phyloP scores from a whole-genome alignment of 2,888 invertebrate species.

The Euspilapteryx auroguttella region DNA sequence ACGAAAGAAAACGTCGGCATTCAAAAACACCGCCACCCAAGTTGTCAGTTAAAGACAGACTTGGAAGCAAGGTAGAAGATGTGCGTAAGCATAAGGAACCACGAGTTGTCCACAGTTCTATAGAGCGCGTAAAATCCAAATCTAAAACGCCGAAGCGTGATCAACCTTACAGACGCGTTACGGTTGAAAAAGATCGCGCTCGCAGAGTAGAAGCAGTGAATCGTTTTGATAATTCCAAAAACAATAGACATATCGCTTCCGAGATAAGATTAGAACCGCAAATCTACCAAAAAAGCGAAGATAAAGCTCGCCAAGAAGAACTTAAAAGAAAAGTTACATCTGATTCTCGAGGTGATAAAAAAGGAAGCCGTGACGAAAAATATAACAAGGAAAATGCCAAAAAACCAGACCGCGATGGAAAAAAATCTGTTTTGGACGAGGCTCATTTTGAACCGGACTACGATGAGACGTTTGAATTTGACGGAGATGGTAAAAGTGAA shows the following conservation, averaged over 20 bases:
- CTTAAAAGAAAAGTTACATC: conserved; percentile 24
- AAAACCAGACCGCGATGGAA: conserved; percentile 48
- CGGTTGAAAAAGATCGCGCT: conserved; percentile 45
- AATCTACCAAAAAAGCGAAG: conserved; percentile 15
- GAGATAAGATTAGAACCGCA: conserved; percentile 9
- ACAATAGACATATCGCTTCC: conserved; percentile 21
- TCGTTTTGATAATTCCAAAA: conserved; percentile 20
- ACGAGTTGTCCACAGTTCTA: conserved; percentile 52
- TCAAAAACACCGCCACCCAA: conserved; percentile 63
- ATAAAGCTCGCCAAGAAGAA: conserved; percentile 19
- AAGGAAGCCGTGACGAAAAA: too few species aligned
- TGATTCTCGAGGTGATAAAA: too few species aligned
- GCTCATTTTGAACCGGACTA: conserved; percentile 76
- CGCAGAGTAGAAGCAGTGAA: conserved; percentile 27
- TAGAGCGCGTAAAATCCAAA: conserved; percentile 55
- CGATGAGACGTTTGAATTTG: conserved; percentile 64
- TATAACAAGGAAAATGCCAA: conserved; percentile 12
- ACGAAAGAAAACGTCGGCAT: conserved; percentile 38
- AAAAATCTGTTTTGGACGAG: conserved; percentile 72
- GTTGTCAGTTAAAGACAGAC: conserved; percentile 76
- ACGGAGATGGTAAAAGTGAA: conserved; percentile 65
- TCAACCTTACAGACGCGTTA: conserved; percentile 47
- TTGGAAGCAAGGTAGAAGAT: conserved; percentile 76
- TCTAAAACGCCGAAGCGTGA: conserved; percentile 54
- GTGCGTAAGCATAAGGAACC: conserved; percentile 53